Percentiles rank a stretch among this genome's conserved stretches.
phyloP scores from a whole-genome alignment of 2,888 invertebrate species.

The Andrena trimmerana region DNA sequence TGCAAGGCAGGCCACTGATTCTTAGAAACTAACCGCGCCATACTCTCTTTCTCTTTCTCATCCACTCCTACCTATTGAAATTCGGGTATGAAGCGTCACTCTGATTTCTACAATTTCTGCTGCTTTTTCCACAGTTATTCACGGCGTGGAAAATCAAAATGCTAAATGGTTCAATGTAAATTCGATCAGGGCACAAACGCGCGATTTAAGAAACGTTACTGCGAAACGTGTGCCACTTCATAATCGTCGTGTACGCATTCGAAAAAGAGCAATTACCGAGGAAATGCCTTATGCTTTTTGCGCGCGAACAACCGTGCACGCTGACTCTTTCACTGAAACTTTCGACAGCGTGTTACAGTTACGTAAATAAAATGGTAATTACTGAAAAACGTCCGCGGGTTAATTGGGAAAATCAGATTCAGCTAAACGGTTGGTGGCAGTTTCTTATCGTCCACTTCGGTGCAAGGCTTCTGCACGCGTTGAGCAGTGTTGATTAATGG shows the following conservation, averaged over 20 bases:
- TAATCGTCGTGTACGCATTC: neutral
- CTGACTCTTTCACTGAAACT: constrained; percentile 15
- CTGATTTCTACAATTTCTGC: constrained; percentile 7
- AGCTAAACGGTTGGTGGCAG: neutral
- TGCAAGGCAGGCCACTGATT: constrained; percentile 43
- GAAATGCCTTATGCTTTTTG: constrained; percentile 50
- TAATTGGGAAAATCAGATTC: constrained; percentile 22
- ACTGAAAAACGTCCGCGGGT: constrained; percentile 21
- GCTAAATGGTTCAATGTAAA: neutral
- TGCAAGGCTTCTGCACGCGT: constrained; percentile 15
- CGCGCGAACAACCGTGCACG: neutral
- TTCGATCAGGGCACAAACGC: neutral
- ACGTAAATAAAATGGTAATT: constrained; percentile 32
- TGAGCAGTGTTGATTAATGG: constrained; percentile 42
- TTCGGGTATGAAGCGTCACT: neutral
- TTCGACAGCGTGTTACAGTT: constrained; percentile 31
- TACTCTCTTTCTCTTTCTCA: neutral
- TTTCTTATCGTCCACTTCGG: constrained; percentile 31
- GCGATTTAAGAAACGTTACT: neutral
- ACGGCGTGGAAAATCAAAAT: neutral
- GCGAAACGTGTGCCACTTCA: neutral
- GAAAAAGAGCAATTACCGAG: constrained; percentile 33
- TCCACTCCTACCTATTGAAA: neutral
- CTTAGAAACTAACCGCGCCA: neutral
- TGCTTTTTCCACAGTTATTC: neutral